These are phyloP conservation scores for Drosophila yakuba DNA, from an alignment of 1,140 invertebrate species.

Conservation along the genomic window DNA sequence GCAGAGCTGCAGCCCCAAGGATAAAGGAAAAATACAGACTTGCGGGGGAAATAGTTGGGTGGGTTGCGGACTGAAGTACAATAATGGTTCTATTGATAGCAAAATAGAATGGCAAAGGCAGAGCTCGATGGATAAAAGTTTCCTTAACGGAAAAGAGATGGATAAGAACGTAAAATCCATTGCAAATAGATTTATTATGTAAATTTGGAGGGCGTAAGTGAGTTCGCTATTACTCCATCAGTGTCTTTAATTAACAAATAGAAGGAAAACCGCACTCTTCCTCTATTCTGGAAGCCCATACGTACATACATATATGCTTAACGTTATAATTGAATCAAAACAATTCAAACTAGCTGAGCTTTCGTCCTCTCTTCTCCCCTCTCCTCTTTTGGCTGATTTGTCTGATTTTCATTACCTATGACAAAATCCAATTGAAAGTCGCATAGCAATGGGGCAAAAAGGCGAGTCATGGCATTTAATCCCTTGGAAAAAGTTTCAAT, in stretches of 20 bases:
- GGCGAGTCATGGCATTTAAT: constrained; percentile 61
- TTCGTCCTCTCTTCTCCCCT: constrained; percentile 30
- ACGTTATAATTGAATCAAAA: constrained; percentile 73
- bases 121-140: constrained; percentile 45
- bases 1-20: constrained; percentile 14
- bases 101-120: constrained; percentile 35
- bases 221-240: constrained; percentile 33
- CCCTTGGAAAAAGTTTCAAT: constrained; percentile 55
- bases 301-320: constrained; percentile 5
- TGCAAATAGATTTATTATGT: constrained; percentile 83
- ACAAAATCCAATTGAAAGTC: constrained; percentile 71
- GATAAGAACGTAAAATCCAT: constrained; percentile 61
- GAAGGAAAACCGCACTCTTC: constrained; percentile 1
- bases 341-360: constrained; percentile 62
- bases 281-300: not conserved
- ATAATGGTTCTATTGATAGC: constrained; percentile 64
- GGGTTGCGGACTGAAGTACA: constrained; percentile 25
- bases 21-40: constrained; percentile 38
- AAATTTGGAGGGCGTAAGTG: constrained; percentile 76
- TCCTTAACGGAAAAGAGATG: constrained; percentile 13
- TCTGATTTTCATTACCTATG: constrained; percentile 77
- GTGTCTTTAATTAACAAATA: constrained; percentile 65
- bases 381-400: constrained; percentile 55
- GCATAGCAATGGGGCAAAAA: constrained; percentile 33
- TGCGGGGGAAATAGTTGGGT: not conserved